phyloP scores from a whole-genome alignment of 2,797 vertebrate genomes.

The Momotus momota region DNA sequence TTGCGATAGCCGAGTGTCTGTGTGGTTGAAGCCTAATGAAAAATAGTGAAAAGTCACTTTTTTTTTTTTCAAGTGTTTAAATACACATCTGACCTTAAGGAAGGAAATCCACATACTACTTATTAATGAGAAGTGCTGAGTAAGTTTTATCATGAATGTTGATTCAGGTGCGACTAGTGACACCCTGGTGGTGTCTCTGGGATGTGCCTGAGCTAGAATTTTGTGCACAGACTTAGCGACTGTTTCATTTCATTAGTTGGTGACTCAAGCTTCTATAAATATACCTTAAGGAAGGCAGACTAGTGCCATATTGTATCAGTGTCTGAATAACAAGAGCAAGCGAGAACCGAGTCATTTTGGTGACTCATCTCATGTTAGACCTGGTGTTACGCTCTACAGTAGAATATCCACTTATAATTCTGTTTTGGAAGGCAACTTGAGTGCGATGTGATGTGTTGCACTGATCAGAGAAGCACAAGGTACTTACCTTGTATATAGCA shows the following conservation, averaged over 20 bases:
- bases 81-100: not conserved
- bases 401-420: not conserved
- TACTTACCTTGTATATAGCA: not conserved
- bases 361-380: constrained; percentile 14
- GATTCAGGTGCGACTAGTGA: not conserved
- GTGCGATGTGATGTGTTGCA: not conserved
- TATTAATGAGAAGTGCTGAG: not conserved
- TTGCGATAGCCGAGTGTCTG: not conserved
- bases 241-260: not conserved
- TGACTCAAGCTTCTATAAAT: constrained; percentile 71
- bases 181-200: not conserved
- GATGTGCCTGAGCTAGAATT: not conserved
- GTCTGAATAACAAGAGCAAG: constrained; percentile 23
- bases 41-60: not conserved
- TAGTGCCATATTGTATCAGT: constrained; percentile 51
- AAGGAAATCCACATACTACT: not conserved
- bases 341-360: constrained; percentile 37
- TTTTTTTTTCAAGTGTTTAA: not conserved
- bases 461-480: not conserved
- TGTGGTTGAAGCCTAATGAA: not conserved
- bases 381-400: not conserved
- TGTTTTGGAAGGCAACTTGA: not conserved
- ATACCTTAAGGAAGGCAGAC: constrained; percentile 19
- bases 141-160: not conserved
- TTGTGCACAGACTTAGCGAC: not conserved